Base-by-base conservation (phyloP, 1,140 invertebrate species). In the Zaprionus gabonicus region DNA sequence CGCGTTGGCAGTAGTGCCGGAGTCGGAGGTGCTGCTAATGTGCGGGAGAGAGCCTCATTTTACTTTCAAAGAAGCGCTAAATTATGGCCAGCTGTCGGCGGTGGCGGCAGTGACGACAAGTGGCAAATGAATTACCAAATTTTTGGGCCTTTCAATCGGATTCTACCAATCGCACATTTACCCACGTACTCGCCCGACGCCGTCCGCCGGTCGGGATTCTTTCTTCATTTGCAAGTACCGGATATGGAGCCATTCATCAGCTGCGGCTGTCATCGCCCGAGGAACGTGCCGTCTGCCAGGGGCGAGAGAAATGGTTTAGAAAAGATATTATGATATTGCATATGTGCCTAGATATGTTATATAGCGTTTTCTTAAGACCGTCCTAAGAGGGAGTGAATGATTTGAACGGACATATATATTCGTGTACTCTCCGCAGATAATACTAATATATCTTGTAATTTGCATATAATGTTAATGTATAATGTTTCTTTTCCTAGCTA, bases 241-340 rank as follows among this genome's bases (percentile, higher is more conserved):
- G 83, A 86, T 87, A 88, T 75, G 80, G 72, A 71, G 77, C 70
- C 76, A 87, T 87, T 58, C 68, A 86, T 87, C 72, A 86, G 57
- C 36, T 58, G 44, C 20, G 38, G n/a, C 60, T 69, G 75, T 77
- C 69, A 66, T 60, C 78, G 31, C 9, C 55, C 20, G 13, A 10
- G 31, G 58, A 56, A 64, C 59, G 69, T 71, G 68, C 46, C 38
- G 44, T 25, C 28, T 49, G 46, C 20, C 46, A 23, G 46, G 12
- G 20, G 46, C 46, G 20, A 17, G 41, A 46, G 41, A 10, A 46
- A 46, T 17, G n/a, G n/a, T n/a, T 46, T 46, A 17, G 2, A 17
- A n/a, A 17, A 46, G 41, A 46, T 46, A 46, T 17, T 17, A 17
- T 6, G 2, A 4, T 7, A 41, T n/a, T 15, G 38, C 15, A 41